Conservation (phyloP, 2,888 invertebrate genomes). For the Antitype chi region DNA sequence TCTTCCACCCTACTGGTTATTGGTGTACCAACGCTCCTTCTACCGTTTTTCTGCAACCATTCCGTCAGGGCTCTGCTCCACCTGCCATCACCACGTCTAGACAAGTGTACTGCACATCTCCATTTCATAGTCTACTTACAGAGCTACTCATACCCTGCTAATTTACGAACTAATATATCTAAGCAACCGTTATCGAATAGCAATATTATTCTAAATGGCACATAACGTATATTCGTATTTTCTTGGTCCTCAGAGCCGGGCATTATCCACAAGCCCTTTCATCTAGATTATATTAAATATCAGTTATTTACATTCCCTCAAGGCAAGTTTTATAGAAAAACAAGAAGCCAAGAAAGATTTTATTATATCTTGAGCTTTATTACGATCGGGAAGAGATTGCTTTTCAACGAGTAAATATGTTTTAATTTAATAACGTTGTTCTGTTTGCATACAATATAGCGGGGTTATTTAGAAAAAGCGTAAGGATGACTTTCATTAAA, state of each 20-base stretch:
- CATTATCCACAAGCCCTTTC: conserved; percentile 12
- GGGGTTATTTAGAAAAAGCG: neutral
- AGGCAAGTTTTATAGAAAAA: conserved; percentile 30
- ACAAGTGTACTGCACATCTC: no score
- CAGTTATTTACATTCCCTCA: conserved; percentile 33
- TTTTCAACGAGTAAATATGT: conserved; percentile 25
- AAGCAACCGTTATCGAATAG: neutral
- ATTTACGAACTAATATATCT: neutral
- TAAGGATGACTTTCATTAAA: neutral
- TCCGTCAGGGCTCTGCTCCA: no score
- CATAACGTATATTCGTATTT: neutral
- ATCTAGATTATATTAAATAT: conserved; percentile 37
- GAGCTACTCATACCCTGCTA: neutral
- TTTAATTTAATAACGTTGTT: conserved; percentile 6
- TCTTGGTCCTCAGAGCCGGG: neutral
- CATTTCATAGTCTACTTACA: no score
- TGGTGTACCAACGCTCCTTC: no score
- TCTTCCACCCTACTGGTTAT: no score
- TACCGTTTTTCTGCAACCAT: no score
- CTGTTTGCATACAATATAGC: neutral
- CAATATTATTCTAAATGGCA: neutral
- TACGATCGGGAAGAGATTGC: conserved; percentile 41
- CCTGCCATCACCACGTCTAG: no score
- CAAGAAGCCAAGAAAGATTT: conserved; percentile 33
- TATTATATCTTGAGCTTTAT: conserved; percentile 24